Base-by-base conservation (phyloP, 2,797 vertebrate species). In the Diglossa cyanea region DNA sequence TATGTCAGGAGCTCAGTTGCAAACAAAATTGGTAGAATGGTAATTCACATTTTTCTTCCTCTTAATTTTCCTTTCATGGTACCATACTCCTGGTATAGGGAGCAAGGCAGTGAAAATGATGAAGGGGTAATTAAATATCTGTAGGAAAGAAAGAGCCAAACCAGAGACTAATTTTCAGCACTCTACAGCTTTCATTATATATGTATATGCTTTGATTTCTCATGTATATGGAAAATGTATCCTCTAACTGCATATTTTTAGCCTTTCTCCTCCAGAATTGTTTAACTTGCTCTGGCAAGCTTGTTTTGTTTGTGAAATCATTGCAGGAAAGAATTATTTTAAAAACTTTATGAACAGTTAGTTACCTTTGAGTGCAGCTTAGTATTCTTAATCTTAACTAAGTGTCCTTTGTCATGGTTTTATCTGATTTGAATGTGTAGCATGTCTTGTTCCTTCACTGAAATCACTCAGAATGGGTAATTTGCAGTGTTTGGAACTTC, bases 21-120 rank as follows among this genome's bases (percentile, higher is more conserved):
- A 75, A 97, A 67, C 57, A 71, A 68, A 95, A 95, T 77, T 84
- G 57, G 35, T 62, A 89, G 65, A 85, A 40, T 19, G 50, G 71
- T 61, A 92, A 94, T 90, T 94, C 44, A 44, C 50, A 6, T 90
- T 93, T 93, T 93, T 90, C 47, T 86, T 84, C 11, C 7, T 83
- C 47, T 73, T 80, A 62, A 80, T 94, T 95, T 95, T 91, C 18
- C 51, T 96, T 95, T 78, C 91, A 78, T 90, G 60, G 62, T 91
- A 50, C 76, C 47, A 16, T 68, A 75, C 53, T 82, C 67, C 13
- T 90, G 72, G 28, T 86, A 11, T 31, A 42, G 82, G 60, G 54
- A 88, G 58, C 31, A 39, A 80, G 61, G 54, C 73, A 83, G 54
- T 84, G 61, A 91, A 91, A 92, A 78, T 74, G 58, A 61, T 8